These are phyloP conservation scores for Salmo trutta DNA, from an alignment of 2,797 vertebrate genomes.

Conservation along the genomic window DNA sequence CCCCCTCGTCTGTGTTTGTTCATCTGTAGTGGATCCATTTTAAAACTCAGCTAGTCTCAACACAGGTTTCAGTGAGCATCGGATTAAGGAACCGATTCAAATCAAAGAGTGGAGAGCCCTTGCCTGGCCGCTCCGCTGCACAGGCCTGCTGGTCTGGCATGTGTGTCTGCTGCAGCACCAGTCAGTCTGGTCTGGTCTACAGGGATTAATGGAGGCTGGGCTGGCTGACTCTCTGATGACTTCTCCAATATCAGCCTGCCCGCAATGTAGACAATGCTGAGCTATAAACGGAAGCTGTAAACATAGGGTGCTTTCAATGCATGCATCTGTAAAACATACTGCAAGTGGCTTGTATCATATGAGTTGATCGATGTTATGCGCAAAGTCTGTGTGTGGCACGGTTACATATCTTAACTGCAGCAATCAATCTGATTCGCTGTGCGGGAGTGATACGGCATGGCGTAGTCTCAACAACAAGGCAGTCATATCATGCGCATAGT, in stretches of 20 bases:
- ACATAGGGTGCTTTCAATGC: neutral
- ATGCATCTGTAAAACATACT: neutral
- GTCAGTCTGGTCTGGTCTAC: slow-evolving; percentile 4
- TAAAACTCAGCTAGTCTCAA: slow-evolving; percentile 14
- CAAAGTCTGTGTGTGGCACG: neutral
- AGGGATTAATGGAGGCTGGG: neutral
- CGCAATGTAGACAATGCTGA: slow-evolving; percentile 21
- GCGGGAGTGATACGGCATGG: neutral
- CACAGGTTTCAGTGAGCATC: slow-evolving; percentile 3
- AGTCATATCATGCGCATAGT: neutral
- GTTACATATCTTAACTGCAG: neutral
- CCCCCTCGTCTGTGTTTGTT: slow-evolving; percentile 30
- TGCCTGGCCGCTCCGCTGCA: slow-evolving; percentile 11
- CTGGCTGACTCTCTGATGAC: slow-evolving; percentile 17
- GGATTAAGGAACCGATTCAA: slow-evolving; percentile 24
- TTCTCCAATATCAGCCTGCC: slow-evolving; percentile 25
- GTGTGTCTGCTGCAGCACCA: slow-evolving; percentile 7
- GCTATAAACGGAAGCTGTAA: slow-evolving; percentile 18
- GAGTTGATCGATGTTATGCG: neutral
- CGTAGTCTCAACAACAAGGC: neutral
- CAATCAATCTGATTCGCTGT: neutral
- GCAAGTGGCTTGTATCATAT: neutral
- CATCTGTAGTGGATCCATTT: slow-evolving; percentile 35
- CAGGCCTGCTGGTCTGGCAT: slow-evolving; percentile 3
- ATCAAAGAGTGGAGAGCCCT: slow-evolving; percentile 12